phyloP scores from a whole-genome alignment of 2,797 vertebrate species.

The Trematomus bernacchii region DNA sequence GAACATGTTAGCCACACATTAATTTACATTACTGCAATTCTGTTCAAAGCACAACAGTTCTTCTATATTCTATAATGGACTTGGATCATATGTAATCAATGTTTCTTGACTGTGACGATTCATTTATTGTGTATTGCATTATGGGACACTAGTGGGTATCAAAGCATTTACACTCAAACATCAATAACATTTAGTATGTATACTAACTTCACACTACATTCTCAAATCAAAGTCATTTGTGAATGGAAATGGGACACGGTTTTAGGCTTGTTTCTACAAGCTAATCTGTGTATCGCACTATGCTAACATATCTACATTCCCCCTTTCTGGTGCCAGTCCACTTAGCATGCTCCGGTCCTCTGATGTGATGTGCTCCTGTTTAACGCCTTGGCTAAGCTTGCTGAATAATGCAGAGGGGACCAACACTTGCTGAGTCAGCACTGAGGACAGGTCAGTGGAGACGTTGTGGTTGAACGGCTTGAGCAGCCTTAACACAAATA shows the following conservation, averaged over 20 bases:
- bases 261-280: constrained; percentile 31
- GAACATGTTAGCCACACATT: neutral
- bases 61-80: neutral
- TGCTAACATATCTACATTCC: constrained; percentile 39
- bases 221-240: constrained; percentile 9
- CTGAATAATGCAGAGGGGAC: constrained; percentile 77
- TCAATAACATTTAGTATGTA: neutral
- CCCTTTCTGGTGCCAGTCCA: constrained; percentile 44
- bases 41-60: neutral
- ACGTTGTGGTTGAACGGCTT: constrained; percentile 45
- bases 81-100: neutral
- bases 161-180: neutral
- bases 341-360: constrained; percentile 64
- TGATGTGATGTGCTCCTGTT: constrained; percentile 69
- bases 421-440: constrained; percentile 74
- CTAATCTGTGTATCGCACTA: constrained; percentile 37
- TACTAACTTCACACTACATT: neutral
- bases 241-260: constrained; percentile 23
- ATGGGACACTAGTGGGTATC: neutral
- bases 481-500: constrained; percentile 46
- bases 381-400: constrained; percentile 73
- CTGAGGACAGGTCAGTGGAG: constrained; percentile 71
- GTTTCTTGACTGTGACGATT: neutral
- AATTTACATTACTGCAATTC: neutral
- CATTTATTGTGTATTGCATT: neutral